A percentile compares a stretch with the other conserved stretches of the same genome.
Conservation (phyloP, 2,888 invertebrate species). For the Ochlodes sylvanus region DNA sequence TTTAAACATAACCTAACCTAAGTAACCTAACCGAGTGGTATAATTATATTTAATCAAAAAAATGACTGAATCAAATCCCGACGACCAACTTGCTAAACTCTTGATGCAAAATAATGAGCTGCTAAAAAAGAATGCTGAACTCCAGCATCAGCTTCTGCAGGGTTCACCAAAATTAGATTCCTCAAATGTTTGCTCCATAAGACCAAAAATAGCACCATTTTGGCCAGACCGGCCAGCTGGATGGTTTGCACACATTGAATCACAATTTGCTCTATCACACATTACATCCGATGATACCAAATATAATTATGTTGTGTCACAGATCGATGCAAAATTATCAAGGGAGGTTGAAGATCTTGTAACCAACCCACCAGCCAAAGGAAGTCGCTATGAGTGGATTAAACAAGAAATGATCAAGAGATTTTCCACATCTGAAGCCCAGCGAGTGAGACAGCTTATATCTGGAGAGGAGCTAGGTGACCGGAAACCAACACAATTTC, state of each 20-base stretch:
- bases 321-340: not conserved
- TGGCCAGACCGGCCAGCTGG: constrained; percentile 29
- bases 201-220: constrained; percentile 31
- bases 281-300: not conserved
- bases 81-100: not conserved
- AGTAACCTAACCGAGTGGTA: too few species aligned
- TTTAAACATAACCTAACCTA: too few species aligned
- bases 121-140: not conserved
- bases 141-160: not conserved
- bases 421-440: not conserved
- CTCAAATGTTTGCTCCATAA: not conserved
- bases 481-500: not conserved
- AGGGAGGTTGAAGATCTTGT: not conserved
- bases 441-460: not conserved
- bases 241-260: constrained; percentile 38
- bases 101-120: not conserved
- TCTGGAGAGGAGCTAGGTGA: not conserved
- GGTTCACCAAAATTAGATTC: not conserved
- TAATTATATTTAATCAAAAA: too few species aligned
- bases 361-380: not conserved
- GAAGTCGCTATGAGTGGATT: not conserved
- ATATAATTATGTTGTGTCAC: not conserved
- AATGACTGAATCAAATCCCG: not conserved
- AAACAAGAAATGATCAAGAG: not conserved
- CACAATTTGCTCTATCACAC: constrained; percentile 22